Conservation (phyloP, 2,888 invertebrate species). For the Griposia aprilina region DNA sequence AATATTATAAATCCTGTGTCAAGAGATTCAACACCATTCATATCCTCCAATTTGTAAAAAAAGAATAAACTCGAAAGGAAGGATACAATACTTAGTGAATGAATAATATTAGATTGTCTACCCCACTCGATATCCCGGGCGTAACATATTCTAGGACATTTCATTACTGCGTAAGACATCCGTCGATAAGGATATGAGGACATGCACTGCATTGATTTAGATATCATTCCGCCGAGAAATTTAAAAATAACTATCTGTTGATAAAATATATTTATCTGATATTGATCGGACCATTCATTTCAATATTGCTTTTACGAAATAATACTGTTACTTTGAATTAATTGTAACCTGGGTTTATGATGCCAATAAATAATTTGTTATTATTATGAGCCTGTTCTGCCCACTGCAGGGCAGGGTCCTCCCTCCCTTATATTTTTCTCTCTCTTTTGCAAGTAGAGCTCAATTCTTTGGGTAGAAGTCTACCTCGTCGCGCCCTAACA, state of each 20-base stretch:
- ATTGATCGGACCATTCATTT: neutral
- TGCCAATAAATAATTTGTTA: neutral
- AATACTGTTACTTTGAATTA: neutral
- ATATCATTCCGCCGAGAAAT: neutral
- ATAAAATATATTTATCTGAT: too few relatives aligned
- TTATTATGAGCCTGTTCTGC: neutral
- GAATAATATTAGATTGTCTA: slow-evolving; percentile 50
- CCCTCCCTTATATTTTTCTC: neutral
- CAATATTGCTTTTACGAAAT: neutral
- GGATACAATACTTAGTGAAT: slow-evolving; percentile 37
- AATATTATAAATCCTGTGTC: too few relatives aligned
- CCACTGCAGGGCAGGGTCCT: neutral
- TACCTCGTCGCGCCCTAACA: neutral
- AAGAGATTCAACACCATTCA: neutral
- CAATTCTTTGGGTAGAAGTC: neutral
- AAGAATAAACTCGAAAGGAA: neutral
- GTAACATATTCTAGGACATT: slow-evolving; percentile 41
- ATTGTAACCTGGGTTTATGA: too few relatives aligned
- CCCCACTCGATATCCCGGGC: neutral
- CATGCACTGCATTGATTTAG: slow-evolving; percentile 30
- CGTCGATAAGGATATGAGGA: slow-evolving; percentile 12
- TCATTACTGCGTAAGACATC: slow-evolving; percentile 57
- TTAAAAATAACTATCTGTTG: neutral
- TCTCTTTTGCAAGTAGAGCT: neutral
- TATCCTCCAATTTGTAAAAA: neutral